These are phyloP conservation scores for Ruditapes philippinarum DNA, from an alignment of 1,140 invertebrate genomes.

Conservation along the genomic window DNA sequence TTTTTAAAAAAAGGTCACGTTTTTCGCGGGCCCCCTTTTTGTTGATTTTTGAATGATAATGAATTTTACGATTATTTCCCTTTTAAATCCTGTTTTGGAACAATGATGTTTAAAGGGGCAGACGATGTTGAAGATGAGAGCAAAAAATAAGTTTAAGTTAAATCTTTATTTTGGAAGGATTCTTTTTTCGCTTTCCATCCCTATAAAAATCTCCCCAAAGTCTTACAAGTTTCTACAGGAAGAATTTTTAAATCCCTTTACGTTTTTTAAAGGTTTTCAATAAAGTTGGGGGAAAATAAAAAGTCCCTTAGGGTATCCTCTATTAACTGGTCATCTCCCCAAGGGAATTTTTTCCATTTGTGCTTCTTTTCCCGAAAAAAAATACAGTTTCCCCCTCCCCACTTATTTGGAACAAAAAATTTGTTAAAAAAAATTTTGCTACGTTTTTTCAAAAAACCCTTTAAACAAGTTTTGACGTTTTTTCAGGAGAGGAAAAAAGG, in stretches of 20 bases:
- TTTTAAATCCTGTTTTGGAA: not conserved
- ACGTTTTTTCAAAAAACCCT: slow-evolving; percentile 94
- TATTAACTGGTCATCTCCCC: slow-evolving; percentile 89
- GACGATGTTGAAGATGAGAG: not conserved
- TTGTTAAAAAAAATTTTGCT: slow-evolving; percentile 90
- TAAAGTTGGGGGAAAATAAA: slow-evolving; percentile 94
- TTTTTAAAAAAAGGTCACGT: no score
- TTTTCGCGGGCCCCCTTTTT: no score
- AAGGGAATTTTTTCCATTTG: not conserved
- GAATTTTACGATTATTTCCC: slow-evolving; percentile 15
- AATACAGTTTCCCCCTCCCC: slow-evolving; percentile 55
- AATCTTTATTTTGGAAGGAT: slow-evolving; percentile 65
- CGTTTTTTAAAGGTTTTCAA: slow-evolving; percentile 93
- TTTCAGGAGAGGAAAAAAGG: no score
- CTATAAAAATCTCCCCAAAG: slow-evolving; percentile 58
- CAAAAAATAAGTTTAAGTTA: not conserved
- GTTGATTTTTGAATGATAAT: not conserved
- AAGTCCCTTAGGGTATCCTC: slow-evolving; percentile 92
- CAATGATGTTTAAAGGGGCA: not conserved
- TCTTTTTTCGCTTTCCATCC: slow-evolving; percentile 61
- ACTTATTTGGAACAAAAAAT: slow-evolving; percentile 83
- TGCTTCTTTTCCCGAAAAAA: not conserved
- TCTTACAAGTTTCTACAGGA: slow-evolving; percentile 71
- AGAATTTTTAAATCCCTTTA: slow-evolving; percentile 88
- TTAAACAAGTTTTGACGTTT: slow-evolving; percentile 91